phyloP scores from a whole-genome alignment of 1,140 invertebrate species.

The Lepidurus arcticus region DNA sequence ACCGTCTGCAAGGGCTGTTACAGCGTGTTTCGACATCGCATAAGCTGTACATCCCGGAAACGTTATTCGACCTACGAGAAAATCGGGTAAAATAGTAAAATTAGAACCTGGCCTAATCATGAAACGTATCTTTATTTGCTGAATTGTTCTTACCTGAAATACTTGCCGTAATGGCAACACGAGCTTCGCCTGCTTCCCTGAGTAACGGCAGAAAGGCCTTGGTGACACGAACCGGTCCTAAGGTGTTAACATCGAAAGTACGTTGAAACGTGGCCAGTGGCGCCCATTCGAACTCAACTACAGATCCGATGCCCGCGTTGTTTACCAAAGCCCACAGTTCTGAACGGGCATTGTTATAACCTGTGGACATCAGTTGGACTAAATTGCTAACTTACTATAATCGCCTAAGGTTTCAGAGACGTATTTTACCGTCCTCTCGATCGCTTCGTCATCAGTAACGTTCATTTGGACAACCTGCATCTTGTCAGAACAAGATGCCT shows the following conservation, averaged over 20 bases:
- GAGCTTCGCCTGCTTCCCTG: constrained; percentile 42
- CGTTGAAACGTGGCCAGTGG: constrained; percentile 38
- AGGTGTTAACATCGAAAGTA: constrained; percentile 38
- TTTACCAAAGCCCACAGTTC: constrained; percentile 82
- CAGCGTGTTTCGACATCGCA: constrained; percentile 50
- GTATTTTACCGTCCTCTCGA: constrained; percentile 33
- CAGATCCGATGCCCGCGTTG: constrained; percentile 61
- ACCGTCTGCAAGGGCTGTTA: constrained; percentile 51
- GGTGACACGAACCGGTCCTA: not conserved
- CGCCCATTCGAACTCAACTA: constrained; percentile 52
- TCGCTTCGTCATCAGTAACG: constrained; percentile 43
- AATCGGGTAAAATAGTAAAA: not conserved
- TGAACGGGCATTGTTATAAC: constrained; percentile 36
- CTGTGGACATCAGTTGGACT: not conserved
- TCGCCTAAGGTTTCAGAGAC: constrained; percentile 26
- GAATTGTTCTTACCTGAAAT: constrained; percentile 44
- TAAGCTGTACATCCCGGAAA: constrained; percentile 50
- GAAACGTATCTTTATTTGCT: not conserved
- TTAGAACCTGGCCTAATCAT: not conserved
- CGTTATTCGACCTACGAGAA: constrained; percentile 45
- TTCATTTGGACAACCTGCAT: constrained; percentile 43
- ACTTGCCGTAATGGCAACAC: constrained; percentile 52
- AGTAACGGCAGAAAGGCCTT: constrained; percentile 35
- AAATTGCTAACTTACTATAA: not conserved
- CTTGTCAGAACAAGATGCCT: constrained; percentile 39